Conservation (phyloP, 37 sponge, comb jelly and placozoan genomes). For the Diacarnus erythraeanus region DNA sequence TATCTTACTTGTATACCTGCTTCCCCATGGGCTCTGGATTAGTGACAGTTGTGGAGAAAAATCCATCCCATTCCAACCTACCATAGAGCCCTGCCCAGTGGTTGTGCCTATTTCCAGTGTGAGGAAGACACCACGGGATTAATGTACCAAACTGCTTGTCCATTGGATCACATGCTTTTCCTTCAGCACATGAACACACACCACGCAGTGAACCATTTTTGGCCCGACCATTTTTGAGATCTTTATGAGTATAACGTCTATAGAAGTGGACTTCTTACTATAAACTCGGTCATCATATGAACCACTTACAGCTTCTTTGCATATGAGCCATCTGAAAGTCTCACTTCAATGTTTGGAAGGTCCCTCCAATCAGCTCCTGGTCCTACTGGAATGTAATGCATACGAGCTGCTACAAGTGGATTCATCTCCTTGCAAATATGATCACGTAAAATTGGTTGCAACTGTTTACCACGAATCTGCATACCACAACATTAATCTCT, state of each 20-base stretch:
- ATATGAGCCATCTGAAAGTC: constrained; percentile 81
- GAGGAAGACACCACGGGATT: constrained; percentile 95
- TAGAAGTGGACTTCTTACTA: not conserved
- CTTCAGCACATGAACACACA: constrained; percentile 79
- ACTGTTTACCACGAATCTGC: constrained; percentile 64
- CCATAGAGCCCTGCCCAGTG: constrained; percentile 96
- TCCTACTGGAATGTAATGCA: constrained; percentile 78
- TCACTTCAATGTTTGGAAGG: constrained; percentile 80
- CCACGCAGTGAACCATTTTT: constrained; percentile 67
- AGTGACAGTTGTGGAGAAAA: constrained; percentile 92
- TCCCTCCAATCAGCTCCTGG: constrained; percentile 97
- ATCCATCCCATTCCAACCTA: constrained; percentile 90
- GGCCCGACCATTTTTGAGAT: constrained; percentile 63
- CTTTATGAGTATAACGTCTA: constrained; percentile 82
- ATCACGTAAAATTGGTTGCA: constrained; percentile 76
- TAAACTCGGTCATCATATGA: not conserved
- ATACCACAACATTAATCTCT: not conserved
- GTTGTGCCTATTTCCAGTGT: constrained; percentile 92
- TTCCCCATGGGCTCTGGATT: constrained; percentile 98
- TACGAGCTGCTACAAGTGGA: constrained; percentile 84
- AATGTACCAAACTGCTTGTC: constrained; percentile 90
- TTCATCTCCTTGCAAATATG: constrained; percentile 98
- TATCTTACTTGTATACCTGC: constrained; percentile 55
- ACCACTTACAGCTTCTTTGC: constrained; percentile 76
- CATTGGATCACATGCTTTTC: constrained; percentile 80